Base-by-base conservation (phyloP, 2,797 vertebrate genomes). In the Crax fasciolata region DNA sequence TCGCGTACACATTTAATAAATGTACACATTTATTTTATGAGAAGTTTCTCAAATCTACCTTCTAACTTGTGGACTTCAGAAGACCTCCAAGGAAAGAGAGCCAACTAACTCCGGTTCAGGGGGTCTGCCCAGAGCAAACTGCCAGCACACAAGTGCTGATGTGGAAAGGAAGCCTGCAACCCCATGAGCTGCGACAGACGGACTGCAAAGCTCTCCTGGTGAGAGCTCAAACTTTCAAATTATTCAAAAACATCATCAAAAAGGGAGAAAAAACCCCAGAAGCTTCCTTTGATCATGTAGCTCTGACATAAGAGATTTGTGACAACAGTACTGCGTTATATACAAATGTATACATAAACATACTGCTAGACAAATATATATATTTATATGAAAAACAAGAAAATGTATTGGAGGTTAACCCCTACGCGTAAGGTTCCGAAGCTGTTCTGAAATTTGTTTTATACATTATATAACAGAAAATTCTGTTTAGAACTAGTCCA, bases 41-140 rank as follows among this genome's bases (percentile, higher is more conserved):
- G 52, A 61, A n/a, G 39, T 90, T 94, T 90, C 81, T 95, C 83
- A 90, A 43, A 71, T 76, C 49, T 77, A 35, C 55, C 57, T 89
- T 79, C n/a, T 67, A 63, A 62, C 44, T 46, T 5, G 48, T 84
- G 59, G 62, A 83, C n/a, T 92, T 71, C 16, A 30, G 58, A 55
- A 59, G 51, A 76, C 39, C 39, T 57, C 48, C 59, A 51, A 80
- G 66, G 51, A 59, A 13, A 52, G 12, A 38, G 28, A 80, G 23
- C 28, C 21, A 48, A 43, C 18, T 5, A 63, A 25, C 67, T 78
- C 4, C 0, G 1, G 67, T 25, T 79, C 28, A 30, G 61, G 52
- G 43, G 54, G 0, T 79, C 44, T 32, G 52, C 79, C 66, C 35
- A 44, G 49, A 75, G 76, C 85, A 81, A 80, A 35, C 13, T 43